These are phyloP conservation scores for Phaedon cochleariae DNA, from an alignment of 2,888 invertebrate species.

Conservation along the genomic window DNA sequence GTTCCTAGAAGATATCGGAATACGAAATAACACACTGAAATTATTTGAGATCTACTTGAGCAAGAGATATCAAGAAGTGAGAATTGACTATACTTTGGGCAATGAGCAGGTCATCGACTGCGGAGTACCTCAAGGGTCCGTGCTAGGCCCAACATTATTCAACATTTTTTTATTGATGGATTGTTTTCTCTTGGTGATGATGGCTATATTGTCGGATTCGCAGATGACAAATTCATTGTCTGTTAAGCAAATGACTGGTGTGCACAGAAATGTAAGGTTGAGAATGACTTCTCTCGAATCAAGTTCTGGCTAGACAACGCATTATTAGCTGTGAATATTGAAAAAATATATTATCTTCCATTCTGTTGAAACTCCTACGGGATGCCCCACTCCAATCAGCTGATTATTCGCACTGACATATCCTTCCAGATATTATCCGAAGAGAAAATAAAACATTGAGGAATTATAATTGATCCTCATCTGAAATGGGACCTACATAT, in stretches of 20 bases:
- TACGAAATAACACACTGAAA: neutral
- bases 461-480: neutral
- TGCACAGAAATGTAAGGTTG: neutral
- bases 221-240: neutral
- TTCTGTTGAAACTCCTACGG: slow-evolving; percentile 3
- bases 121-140: slow-evolving; percentile 1
- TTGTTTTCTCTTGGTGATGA: neutral
- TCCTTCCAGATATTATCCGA: neutral
- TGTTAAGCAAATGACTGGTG: slow-evolving; percentile 1
- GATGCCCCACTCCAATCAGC: neutral
- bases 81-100: neutral
- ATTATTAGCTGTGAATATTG: neutral
- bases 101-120: neutral
- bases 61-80: neutral
- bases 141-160: slow-evolving; percentile 5
- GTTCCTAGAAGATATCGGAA: neutral
- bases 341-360: neutral
- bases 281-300: neutral
- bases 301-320: neutral
- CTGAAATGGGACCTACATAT: slow-evolving; percentile 1
- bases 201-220: neutral
- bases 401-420: neutral
- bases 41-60: neutral
- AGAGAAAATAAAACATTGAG: neutral
- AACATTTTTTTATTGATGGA: neutral